These are phyloP conservation scores for Molorchus minor DNA, from an alignment of 2,888 invertebrate genomes.

Conservation along the genomic window DNA sequence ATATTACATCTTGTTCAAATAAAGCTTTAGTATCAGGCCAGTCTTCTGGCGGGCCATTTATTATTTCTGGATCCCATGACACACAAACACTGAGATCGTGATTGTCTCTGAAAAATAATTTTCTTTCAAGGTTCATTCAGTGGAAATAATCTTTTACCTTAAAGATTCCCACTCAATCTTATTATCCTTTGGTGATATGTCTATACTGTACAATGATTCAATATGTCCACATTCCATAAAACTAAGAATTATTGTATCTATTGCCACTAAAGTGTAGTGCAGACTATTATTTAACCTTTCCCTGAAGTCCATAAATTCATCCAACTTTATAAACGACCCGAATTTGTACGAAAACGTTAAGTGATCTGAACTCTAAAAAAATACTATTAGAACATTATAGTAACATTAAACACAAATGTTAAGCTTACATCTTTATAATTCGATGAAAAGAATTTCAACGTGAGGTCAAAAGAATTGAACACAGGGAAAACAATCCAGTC, in stretches of 20 bases:
- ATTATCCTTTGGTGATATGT: slow-evolving; percentile 69
- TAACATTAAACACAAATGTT: too few relatives aligned
- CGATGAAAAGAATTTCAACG: slow-evolving; percentile 85
- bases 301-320: slow-evolving; percentile 87
- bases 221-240: slow-evolving; percentile 67
- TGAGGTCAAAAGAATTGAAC: slow-evolving; percentile 75
- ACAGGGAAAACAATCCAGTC: slow-evolving; percentile 75
- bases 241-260: slow-evolving; percentile 76
- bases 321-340: slow-evolving; percentile 92
- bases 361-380: slow-evolving; percentile 84
- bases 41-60: slow-evolving; percentile 58
- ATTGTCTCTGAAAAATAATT: slow-evolving; percentile 70
- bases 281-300: slow-evolving; percentile 83
- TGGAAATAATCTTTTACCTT: slow-evolving; percentile 50
- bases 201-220: slow-evolving; percentile 67
- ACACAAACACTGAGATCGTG: slow-evolving; percentile 78
- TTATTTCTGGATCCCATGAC: slow-evolving; percentile 72
- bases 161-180: slow-evolving; percentile 69
- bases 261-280: slow-evolving; percentile 74
- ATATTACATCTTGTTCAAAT: slow-evolving; percentile 55
- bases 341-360: slow-evolving; percentile 92
- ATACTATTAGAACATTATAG: too few relatives aligned
- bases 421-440: slow-evolving; percentile 86
- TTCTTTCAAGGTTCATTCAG: not conserved
- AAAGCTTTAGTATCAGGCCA: slow-evolving; percentile 55